Conservation (phyloP, 2,797 vertebrate genomes). For the Benthosema pterotum region DNA sequence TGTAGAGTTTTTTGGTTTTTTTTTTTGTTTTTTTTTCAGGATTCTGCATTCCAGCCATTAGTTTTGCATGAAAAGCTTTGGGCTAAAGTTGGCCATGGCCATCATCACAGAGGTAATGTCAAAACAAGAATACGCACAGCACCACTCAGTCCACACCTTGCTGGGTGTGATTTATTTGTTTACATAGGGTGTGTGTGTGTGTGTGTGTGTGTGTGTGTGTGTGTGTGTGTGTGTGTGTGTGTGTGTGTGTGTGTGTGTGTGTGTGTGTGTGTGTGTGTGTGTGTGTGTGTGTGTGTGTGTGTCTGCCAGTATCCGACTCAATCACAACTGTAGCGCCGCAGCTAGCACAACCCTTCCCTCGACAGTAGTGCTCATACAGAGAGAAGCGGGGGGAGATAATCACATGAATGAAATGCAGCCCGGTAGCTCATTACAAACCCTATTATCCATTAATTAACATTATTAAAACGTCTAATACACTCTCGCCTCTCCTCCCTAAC, state of each 20-base stretch:
- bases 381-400: slow-evolving; percentile 72
- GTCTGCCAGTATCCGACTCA: slow-evolving; percentile 54
- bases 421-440: slow-evolving; percentile 79
- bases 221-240: slow-evolving; percentile 8
- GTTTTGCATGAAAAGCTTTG: no score
- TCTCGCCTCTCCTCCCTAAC: slow-evolving; percentile 64
- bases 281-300: not conserved
- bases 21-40: no score
- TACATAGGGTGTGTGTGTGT: slow-evolving; percentile 14
- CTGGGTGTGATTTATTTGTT: no score
- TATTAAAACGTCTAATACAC: slow-evolving; percentile 83
- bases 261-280: slow-evolving; percentile 22
- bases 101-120: no score
- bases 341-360: slow-evolving; percentile 45
- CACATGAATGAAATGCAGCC: slow-evolving; percentile 78
- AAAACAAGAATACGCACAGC: no score
- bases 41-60: no score
- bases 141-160: no score
- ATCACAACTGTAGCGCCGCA: not conserved
- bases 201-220: slow-evolving; percentile 14
- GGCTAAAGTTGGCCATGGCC: no score
- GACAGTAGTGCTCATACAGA: slow-evolving; percentile 57
- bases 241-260: slow-evolving; percentile 17
- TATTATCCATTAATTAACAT: slow-evolving; percentile 87
- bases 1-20: no score